A percentile compares a stretch with the other conserved stretches of the same genome.
Evolutionary conservation across 2,797 vertebrate species (phyloP).

Genomic region (Picus viridis): DNA sequence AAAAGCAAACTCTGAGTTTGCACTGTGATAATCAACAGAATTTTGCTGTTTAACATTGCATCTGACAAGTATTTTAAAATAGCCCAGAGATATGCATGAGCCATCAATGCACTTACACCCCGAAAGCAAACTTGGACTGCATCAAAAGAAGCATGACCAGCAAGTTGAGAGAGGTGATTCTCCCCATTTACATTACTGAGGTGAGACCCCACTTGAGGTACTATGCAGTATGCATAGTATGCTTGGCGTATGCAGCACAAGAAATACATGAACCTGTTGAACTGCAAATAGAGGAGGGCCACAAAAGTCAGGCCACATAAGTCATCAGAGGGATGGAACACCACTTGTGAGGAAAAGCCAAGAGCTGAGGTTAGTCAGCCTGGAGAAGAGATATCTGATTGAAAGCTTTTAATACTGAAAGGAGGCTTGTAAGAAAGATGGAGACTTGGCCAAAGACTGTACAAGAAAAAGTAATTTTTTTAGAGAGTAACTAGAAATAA

Average conservation of each 20-base stretch:
- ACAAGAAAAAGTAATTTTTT: no score
- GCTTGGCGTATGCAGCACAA: no score
- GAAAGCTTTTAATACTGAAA: not conserved
- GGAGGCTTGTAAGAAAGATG: not conserved
- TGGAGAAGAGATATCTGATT: not conserved
- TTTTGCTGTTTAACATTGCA: not conserved
- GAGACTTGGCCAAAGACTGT: not conserved
- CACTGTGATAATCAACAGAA: not conserved
- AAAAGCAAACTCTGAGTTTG: not conserved
- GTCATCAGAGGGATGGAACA: not conserved
- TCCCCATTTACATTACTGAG: no score
- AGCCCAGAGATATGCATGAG: no score
- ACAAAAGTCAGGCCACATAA: not conserved
- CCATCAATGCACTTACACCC: not conserved
- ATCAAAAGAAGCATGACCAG: no score
- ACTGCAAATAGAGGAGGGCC: no score
- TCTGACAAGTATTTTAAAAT: not conserved
- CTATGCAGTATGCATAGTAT: no score
- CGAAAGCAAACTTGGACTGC: not conserved
- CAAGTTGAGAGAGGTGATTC: no score
- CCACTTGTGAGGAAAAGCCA: not conserved
- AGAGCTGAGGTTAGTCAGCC: not conserved
- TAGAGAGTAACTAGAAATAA: not conserved
- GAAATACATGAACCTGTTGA: no score
- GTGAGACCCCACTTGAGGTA: no score